phyloP scores from a whole-genome alignment of 2,113 vertebrate species.

The Alaudala cheleensis region DNA sequence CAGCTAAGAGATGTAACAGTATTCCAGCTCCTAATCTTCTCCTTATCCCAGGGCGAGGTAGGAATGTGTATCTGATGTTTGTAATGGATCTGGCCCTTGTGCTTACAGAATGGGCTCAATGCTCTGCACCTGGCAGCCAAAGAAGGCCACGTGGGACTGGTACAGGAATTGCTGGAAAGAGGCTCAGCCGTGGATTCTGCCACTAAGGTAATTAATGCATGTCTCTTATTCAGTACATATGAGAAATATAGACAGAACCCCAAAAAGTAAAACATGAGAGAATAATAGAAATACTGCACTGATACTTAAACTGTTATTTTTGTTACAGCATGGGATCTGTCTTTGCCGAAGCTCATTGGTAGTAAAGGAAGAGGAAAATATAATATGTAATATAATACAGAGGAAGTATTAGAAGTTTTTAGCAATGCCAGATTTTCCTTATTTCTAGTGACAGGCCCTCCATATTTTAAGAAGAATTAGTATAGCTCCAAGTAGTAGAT shows the following conservation, averaged over 20 bases:
- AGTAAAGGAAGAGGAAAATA: neutral
- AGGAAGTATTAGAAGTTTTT: neutral
- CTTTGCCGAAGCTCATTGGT: neutral
- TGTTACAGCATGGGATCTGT: neutral
- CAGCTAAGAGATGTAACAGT: neutral
- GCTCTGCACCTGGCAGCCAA: constrained; percentile 96
- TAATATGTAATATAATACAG: neutral
- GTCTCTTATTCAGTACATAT: neutral
- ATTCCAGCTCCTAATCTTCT: neutral
- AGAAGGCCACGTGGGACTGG: constrained; percentile 94
- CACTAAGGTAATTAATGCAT: constrained; percentile 83
- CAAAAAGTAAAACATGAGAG: neutral
- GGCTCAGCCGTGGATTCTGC: constrained; percentile 90
- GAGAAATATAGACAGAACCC: neutral
- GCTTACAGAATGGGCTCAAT: constrained; percentile 94
- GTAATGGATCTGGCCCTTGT: constrained; percentile 42
- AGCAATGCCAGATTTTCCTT: neutral
- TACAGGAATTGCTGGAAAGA: constrained; percentile 93
- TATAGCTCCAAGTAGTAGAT: neutral
- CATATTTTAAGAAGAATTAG: neutral
- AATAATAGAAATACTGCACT: neutral
- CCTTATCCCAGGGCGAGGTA: neutral
- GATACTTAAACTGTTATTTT: neutral
- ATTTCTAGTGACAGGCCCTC: neutral
- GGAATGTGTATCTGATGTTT: neutral